phyloP scores from a whole-genome alignment of 2,888 invertebrate species.

The Eueremaeus valkanovi region DNA sequence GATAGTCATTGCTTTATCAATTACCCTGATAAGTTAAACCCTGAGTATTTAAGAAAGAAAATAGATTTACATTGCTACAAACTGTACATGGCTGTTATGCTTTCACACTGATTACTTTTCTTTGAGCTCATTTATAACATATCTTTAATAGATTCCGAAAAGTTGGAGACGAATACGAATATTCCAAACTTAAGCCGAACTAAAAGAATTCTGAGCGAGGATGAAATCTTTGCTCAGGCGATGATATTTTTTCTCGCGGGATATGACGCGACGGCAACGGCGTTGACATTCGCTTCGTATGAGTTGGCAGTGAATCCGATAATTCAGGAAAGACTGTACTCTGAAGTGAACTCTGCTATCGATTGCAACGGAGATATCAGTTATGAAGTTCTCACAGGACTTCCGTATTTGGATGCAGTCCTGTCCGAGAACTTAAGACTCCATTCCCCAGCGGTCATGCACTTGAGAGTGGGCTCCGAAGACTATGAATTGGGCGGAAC shows the following conservation, averaged over 20 bases:
- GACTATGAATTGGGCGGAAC: no score
- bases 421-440: no score
- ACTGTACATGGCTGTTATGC: no score
- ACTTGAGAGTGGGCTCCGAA: no score
- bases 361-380: not conserved
- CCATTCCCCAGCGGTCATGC: no score
- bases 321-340: not conserved
- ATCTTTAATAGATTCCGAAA: not conserved
- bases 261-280: not conserved
- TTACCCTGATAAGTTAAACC: no score
- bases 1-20: no score
- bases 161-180: not conserved
- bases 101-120: no score
- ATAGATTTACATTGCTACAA: no score
- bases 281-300: not conserved
- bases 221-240: not conserved
- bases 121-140: no score
- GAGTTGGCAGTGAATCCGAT: not conserved
- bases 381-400: not conserved
- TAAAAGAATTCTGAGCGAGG: not conserved
- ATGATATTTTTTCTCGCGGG: not conserved
- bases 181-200: not conserved
- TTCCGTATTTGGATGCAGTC: not conserved
- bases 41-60: no score
- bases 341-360: not conserved